A percentile compares a stretch with the other conserved stretches of the same genome.
phyloP scores from a whole-genome alignment of 2,888 invertebrate species.

The Tachina grossa region DNA sequence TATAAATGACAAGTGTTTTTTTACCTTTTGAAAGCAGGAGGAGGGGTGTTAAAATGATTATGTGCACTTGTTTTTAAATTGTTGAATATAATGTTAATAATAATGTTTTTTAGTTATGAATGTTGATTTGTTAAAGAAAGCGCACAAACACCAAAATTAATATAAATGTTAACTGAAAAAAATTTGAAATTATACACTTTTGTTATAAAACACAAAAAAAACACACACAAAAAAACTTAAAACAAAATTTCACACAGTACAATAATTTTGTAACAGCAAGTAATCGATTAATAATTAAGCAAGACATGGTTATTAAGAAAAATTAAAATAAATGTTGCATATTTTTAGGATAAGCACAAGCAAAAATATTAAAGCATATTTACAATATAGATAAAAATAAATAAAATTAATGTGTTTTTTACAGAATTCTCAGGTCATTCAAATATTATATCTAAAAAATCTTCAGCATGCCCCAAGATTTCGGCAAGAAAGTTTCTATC shows the following conservation, averaged over 20 bases:
- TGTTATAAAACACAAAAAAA: neutral
- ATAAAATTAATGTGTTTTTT: no score
- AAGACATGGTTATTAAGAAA: neutral
- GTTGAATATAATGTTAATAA: neutral
- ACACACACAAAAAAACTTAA: neutral
- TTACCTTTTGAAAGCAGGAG: neutral
- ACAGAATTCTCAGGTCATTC: no score
- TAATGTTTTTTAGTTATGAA: constrained; percentile 8
- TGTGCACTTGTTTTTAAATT: neutral
- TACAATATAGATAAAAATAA: no score
- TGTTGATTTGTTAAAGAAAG: neutral
- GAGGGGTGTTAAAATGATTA: constrained; percentile 1
- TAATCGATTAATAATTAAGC: neutral
- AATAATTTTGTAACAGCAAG: neutral
- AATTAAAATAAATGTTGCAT: neutral
- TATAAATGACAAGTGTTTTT: neutral
- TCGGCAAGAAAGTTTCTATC: no score
- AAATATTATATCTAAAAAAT: no score
- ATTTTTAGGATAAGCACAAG: neutral
- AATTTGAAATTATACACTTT: neutral
- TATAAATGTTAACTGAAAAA: neutral
- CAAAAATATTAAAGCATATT: no score
- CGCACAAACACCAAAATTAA: constrained; percentile 21
- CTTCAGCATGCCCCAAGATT: no score
- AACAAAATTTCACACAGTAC: no score